phyloP scores from a whole-genome alignment of 2,113 vertebrate species.

The Etheostoma spectabile region DNA sequence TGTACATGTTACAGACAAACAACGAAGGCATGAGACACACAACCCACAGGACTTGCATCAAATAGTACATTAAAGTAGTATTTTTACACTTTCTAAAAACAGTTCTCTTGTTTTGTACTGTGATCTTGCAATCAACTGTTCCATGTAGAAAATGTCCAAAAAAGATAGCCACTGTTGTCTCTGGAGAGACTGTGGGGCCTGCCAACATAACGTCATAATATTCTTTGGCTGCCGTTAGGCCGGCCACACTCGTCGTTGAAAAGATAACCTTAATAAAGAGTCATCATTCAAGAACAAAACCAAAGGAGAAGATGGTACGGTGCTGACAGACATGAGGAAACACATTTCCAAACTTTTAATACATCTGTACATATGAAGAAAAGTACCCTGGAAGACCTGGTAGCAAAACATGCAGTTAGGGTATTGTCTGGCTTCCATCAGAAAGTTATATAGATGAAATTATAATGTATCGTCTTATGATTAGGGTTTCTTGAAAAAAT shows the following conservation, averaged over 20 bases:
- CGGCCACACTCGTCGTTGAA: neutral
- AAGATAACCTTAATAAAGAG: neutral
- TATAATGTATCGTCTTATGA: neutral
- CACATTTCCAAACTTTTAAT: neutral
- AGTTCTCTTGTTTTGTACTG: neutral
- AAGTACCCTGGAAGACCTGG: neutral
- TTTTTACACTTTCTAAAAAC: too few relatives aligned
- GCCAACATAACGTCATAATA: neutral
- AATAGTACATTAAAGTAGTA: too few relatives aligned
- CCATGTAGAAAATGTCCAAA: too few relatives aligned
- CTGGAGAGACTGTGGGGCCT: neutral
- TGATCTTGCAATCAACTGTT: too few relatives aligned
- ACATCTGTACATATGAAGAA: neutral
- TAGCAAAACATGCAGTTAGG: neutral
- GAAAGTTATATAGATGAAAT: neutral
- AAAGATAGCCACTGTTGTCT: too few relatives aligned
- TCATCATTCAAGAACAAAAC: neutral
- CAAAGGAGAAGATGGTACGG: neutral
- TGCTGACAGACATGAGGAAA: neutral
- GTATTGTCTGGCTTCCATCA: neutral
- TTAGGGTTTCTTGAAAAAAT: neutral
- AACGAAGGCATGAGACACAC: too few relatives aligned
- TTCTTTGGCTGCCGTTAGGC: neutral
- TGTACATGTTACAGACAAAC: too few relatives aligned
- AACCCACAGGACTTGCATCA: too few relatives aligned